Conservation (phyloP, 2,888 invertebrate species). For the Himalopsyche kuldschensis region DNA sequence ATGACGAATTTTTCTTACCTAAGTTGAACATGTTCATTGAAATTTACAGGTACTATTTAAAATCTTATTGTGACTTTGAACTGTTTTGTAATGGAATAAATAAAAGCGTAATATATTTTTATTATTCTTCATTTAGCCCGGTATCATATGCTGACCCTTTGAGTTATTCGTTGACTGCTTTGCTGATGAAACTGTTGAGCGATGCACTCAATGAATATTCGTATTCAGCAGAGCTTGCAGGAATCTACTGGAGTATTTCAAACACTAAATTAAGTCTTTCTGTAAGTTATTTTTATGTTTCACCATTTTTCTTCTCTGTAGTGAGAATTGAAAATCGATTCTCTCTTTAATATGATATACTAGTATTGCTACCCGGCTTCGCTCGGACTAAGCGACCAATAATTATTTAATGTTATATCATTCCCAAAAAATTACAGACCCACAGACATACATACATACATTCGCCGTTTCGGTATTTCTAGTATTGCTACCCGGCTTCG, state of each 20-base stretch:
- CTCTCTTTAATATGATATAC: no score
- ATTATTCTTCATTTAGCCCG: constrained; percentile 70
- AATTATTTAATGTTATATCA: no score
- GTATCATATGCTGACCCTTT: constrained; percentile 84
- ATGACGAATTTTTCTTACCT: constrained; percentile 86
- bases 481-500: no score
- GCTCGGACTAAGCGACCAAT: no score
- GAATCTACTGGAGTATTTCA: constrained; percentile 75
- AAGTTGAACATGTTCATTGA: constrained; percentile 53
- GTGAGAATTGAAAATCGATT: no score
- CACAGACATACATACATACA: no score
- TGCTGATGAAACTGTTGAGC: constrained; percentile 80
- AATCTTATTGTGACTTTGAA: no score
- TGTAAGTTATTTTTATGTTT: constrained; percentile 59
- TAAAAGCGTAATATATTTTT: background rate
- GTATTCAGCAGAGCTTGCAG: constrained; percentile 90
- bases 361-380: no score
- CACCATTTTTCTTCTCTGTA: no score
- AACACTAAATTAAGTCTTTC: constrained; percentile 84
- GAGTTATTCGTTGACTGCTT: constrained; percentile 77
- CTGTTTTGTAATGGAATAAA: background rate
- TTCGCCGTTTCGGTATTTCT: no score
- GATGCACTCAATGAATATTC: constrained; percentile 91
- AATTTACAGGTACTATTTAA: constrained; percentile 15
- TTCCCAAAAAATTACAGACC: no score